phyloP scores from a whole-genome alignment of 92 coral and sea anemone species.

The Umimayanthus chanpuru region DNA sequence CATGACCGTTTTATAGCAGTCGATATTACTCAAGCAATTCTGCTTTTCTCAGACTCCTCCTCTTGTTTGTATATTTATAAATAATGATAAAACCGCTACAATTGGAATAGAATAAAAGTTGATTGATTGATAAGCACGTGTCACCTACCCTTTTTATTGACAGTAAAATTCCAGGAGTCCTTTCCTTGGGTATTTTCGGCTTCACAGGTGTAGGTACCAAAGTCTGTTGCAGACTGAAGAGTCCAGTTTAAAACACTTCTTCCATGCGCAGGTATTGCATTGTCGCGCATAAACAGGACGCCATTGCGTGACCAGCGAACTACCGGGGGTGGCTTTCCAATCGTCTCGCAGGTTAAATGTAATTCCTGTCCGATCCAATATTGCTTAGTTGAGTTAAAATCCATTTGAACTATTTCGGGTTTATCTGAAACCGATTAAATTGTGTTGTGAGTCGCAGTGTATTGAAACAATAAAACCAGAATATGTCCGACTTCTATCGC shows the following conservation, averaged over 20 bases:
- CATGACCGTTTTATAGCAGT: no score
- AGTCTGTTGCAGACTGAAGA: not conserved
- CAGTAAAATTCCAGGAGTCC: not conserved
- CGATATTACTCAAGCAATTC: no score
- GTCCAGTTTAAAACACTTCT: not conserved
- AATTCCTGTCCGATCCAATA: not conserved
- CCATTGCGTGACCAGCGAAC: not conserved
- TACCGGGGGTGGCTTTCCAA: constrained; percentile 3
- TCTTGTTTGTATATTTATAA: no score
- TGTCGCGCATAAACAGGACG: not conserved
- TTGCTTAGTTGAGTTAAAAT: not conserved
- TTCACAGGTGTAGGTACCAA: not conserved
- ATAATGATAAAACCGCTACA: no score
- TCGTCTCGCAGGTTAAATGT: not conserved
- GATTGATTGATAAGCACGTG: no score
- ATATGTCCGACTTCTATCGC: no score
- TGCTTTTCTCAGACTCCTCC: no score
- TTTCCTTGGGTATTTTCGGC: not conserved
- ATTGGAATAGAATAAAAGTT: no score
- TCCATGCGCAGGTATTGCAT: not conserved
- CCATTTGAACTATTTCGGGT: not conserved
- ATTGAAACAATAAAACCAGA: no score
- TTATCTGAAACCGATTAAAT: not conserved
- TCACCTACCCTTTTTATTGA: not conserved
- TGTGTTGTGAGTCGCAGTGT: no score